Evolutionary conservation across 2,888 invertebrate genomes (phyloP).

Genomic region (Spodoptera picta): DNA sequence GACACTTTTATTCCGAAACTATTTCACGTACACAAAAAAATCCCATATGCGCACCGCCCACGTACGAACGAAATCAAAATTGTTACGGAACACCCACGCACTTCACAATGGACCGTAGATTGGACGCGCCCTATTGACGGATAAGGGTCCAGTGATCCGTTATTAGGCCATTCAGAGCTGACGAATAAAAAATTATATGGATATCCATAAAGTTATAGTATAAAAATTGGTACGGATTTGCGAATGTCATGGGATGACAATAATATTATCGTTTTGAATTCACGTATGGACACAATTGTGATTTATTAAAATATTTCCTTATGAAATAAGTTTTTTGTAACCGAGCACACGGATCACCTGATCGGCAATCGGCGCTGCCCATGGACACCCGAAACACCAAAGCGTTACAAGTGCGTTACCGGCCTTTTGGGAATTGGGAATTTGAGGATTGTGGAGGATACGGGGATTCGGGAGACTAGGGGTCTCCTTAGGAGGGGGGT

Average conservation of each 20-base stretch:
- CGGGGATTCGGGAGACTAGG: no score
- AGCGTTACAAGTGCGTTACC: no score
- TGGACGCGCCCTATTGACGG: constrained; percentile 45
- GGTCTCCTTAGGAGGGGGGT: no score
- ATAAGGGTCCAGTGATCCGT: constrained; percentile 43
- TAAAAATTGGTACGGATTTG: constrained; percentile 9
- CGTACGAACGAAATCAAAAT: constrained; percentile 32
- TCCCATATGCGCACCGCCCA: background rate
- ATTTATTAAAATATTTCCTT: no score
- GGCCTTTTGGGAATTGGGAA: no score
- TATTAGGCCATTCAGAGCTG: constrained; percentile 47
- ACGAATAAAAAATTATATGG: constrained; percentile 43
- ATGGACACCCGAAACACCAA: no score
- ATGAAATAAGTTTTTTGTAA: no score
- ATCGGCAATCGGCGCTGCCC: no score
- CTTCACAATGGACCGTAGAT: constrained; percentile 53
- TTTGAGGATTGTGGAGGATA: no score
- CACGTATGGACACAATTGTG: no score
- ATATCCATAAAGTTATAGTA: constrained; percentile 13
- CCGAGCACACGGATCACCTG: no score
- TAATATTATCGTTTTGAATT: no score
- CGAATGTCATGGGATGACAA: constrained; percentile 5
- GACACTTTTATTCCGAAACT: constrained; percentile 16
- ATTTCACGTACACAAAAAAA: constrained; percentile 20
- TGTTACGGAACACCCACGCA: constrained; percentile 18